Base-by-base conservation (phyloP, 1,140 invertebrate genomes). In the Micrasema minimum region DNA sequence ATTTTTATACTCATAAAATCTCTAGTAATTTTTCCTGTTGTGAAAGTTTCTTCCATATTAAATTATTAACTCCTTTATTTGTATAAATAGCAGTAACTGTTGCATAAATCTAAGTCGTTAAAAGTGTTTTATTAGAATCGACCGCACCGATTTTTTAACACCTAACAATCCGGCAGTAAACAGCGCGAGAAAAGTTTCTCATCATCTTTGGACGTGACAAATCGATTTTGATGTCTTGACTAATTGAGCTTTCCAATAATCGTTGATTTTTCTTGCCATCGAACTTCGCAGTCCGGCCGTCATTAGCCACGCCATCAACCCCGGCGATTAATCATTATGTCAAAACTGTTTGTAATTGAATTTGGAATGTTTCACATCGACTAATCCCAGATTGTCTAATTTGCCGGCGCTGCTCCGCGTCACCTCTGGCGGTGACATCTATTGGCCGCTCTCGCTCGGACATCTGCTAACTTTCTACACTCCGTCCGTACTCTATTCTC, bases 321-420 rank as follows among this genome's bases (percentile, higher is more conserved):
- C n/a, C 53, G 31, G 31, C 53, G 31, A 57, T 57, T 57, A 35
- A 57, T 57, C 53, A 57, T 57, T 35, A 18, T 57, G 53, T 57
- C 53, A 57, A n/a, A 57, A 57, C n/a, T 57, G 26, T 57, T 57
- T 14, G 53, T 57, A 57, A 57, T 57, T 57, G 53, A 57, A 57
- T 35, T 57, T 57, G 23, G 31, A 57, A 57, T 57, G 31, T 57
- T 57, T 57, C 53, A 37, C 53, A 37, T 18, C 31, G 26, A n/a
- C 53, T 6, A n/a, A 55, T 14, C 51, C 23, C 11, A 55, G n/a
- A 35, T 2, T 37, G n/a, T 31, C 26, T 57, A 37, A 57, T 57
- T 37, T 31, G 23, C 37, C 16, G 18, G 37, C 14, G n/a, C 53
- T 57, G 53, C 31, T 57, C 31, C 53, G 53, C 53, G 37, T 57